Conservation (phyloP, 2,113 vertebrate species). For the Esox niger region DNA sequence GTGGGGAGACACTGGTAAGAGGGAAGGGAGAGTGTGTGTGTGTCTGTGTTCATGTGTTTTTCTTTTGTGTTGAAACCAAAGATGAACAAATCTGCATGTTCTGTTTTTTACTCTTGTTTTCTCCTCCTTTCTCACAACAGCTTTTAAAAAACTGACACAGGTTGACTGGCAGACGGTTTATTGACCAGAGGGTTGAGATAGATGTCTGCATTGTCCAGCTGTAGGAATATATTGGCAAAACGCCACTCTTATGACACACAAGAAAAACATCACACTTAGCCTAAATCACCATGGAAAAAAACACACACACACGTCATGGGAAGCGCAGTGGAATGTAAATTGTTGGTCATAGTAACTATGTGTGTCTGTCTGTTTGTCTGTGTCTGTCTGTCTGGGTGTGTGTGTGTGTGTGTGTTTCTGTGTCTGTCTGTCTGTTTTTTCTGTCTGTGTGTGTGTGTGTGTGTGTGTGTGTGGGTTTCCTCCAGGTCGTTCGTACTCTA, state of each 20-base stretch:
- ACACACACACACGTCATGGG: neutral
- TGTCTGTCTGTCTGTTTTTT: too few species aligned
- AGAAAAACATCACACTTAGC: neutral
- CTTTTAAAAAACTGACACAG: constrained; percentile 28
- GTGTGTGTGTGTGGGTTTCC: neutral
- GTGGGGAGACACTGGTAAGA: too few species aligned
- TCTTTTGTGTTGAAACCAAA: constrained; percentile 3
- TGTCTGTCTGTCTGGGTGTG: too few species aligned
- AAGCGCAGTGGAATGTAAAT: neutral
- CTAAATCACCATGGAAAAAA: neutral
- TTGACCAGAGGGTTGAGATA: constrained; percentile 18
- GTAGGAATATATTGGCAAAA: constrained; percentile 30
- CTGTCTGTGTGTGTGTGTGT: neutral
- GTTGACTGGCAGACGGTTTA: constrained; percentile 30
- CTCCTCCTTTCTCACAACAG: too few species aligned
- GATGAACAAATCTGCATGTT: too few species aligned
- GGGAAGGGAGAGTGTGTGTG: neutral
- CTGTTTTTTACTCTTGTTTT: too few species aligned
- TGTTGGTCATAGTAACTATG: neutral
- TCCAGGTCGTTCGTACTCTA: constrained; percentile 88
- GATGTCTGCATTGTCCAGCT: constrained; percentile 43
- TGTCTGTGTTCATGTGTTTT: neutral
- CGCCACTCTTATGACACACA: constrained; percentile 6
- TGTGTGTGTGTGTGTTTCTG: too few species aligned
- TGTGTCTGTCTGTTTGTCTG: neutral